Base-by-base conservation (phyloP, 2,113 vertebrate species). In the Ibidorhyncha struthersii region DNA sequence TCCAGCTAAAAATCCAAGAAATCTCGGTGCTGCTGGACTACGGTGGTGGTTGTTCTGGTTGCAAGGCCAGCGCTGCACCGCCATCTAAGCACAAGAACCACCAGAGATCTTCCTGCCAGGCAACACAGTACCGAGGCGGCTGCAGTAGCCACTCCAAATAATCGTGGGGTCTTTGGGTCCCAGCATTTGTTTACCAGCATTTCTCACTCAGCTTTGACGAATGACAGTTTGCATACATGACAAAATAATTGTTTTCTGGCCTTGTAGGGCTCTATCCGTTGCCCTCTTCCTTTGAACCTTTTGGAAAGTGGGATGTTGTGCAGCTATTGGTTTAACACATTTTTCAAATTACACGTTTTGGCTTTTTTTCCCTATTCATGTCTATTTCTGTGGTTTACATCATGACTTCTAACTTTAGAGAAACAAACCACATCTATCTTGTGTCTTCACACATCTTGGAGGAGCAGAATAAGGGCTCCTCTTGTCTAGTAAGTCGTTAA, bases 371-470 rank as follows among this genome's bases (percentile, higher is more conserved):
- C 10, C 19, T 50, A 14, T 87, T 74, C 65, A 1, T 77, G n/a
- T 69, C 83, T 97, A 91, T 96, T 94, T 96, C 84, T 87, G 94
- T 10, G 2, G 21, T 96, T 90, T 87, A 77, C 93, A 87, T 96
- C 81, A 91, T 25, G 49, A 34, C 19, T 95, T 95, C 97, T 97
- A 96, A 93, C 84, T 94, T 93, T 80, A 86, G 93, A 72, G 85
- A 67, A 74, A 69, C 72, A 94, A 96, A 87, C 90, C 71, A 61
- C 81, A 95, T 93, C 61, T 56, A 62, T 96, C 71, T 88, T 1
- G 1, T 85, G 78, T 56, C 82, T 92, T 36, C 62, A 88, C 40
- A 32, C 58, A 80, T 94, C 65, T 74, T 4, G 0, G 84, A 89
- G 70, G 36, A 90, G 50, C 49, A 65, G 82, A 96, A 92, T 41